phyloP scores from a whole-genome alignment of 1,140 invertebrate species.

The Habropoda laboriosa region DNA sequence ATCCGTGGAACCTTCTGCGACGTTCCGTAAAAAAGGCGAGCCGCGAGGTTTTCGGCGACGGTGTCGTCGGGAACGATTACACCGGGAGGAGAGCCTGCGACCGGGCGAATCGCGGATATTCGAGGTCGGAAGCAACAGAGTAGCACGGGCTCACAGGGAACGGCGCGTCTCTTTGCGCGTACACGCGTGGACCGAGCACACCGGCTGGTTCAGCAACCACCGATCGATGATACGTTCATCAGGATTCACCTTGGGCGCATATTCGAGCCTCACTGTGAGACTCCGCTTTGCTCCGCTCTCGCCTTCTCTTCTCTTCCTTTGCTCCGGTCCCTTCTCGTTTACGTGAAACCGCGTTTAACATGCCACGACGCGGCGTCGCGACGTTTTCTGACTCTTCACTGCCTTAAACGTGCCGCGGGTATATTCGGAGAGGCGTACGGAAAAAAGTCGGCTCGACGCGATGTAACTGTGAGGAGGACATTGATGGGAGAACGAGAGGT shows the following conservation, averaged over 20 bases:
- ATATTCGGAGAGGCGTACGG: conserved; percentile 8
- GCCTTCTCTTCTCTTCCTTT: neutral
- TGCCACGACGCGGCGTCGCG: neutral
- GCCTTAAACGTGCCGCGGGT: neutral
- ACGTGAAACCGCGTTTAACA: no score
- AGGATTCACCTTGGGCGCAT: conserved; percentile 50
- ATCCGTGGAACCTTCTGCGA: no score
- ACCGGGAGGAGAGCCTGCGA: neutral
- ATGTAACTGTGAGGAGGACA: neutral
- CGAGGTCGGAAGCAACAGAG: neutral
- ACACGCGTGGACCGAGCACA: conserved; percentile 37
- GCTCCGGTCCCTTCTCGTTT: no score
- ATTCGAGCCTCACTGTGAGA: conserved; percentile 31
- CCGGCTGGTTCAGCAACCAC: conserved; percentile 41
- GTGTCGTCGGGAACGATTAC: neutral
- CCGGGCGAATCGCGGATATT: neutral
- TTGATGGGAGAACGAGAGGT: neutral
- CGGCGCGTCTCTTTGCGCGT: conserved; percentile 32
- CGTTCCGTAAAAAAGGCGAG: no score
- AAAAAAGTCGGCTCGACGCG: conserved; percentile 12
- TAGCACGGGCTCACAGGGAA: neutral
- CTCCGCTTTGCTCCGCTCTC: neutral
- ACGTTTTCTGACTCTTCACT: neutral
- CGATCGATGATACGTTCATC: conserved; percentile 61
- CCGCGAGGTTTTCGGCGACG: no score